These are phyloP conservation scores for Zoanthus solanderi DNA, from an alignment of 92 coral and sea anemone genomes.

Conservation along the genomic window DNA sequence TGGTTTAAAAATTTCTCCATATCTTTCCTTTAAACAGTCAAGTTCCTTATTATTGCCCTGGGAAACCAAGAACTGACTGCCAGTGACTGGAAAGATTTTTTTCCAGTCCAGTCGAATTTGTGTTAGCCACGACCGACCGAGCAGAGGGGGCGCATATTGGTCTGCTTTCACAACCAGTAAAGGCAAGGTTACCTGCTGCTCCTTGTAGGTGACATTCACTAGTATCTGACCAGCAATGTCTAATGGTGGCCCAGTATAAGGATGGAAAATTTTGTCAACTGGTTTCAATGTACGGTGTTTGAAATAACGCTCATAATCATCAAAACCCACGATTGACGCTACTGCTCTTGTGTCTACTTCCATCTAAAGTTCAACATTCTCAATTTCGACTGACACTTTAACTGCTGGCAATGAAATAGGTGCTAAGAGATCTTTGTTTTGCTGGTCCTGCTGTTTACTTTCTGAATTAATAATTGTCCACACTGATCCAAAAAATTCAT, in stretches of 20 bases:
- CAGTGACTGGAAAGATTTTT: not conserved
- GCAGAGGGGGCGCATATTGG: too few species aligned
- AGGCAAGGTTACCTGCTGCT: too few species aligned
- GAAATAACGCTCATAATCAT: constrained; percentile 52
- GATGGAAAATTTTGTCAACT: constrained; percentile 42
- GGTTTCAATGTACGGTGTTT: constrained; percentile 42
- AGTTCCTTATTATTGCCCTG: too few species aligned
- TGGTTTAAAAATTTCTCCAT: too few species aligned
- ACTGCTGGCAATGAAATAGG: not conserved
- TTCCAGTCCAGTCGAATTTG: constrained; percentile 39
- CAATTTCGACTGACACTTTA: too few species aligned
- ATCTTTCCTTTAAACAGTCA: not conserved
- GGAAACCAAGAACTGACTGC: too few species aligned
- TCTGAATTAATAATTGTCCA: not conserved
- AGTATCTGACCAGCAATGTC: constrained; percentile 51
- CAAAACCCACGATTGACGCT: constrained; percentile 46
- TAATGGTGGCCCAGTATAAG: constrained; percentile 48
- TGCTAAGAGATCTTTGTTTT: not conserved
- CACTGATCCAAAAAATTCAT: constrained; percentile 15
- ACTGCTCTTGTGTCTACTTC: constrained; percentile 59
- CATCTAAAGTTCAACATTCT: constrained; percentile 34
- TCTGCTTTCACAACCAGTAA: too few species aligned
- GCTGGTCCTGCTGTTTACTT: not conserved
- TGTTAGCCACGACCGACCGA: not conserved
- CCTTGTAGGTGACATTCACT: constrained; percentile 39